Percentiles rank a stretch among this genome's conserved stretches.
phyloP scores from a whole-genome alignment of 2,113 vertebrate genomes.

The Anguilla rostrata region DNA sequence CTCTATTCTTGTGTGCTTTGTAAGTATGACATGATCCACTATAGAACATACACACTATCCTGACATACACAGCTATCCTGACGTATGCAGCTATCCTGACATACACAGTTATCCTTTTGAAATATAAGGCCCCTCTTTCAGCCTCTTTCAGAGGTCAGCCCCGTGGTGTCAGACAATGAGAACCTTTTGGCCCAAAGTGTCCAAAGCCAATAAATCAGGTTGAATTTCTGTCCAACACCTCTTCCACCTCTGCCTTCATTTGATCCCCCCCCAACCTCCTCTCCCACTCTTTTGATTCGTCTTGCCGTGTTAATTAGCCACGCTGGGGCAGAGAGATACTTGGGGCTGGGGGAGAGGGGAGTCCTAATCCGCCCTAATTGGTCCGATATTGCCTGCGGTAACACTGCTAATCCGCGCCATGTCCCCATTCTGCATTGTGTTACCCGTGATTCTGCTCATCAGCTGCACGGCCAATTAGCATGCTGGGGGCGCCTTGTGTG shows the following conservation, averaged over 20 bases:
- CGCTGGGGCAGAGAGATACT: background rate
- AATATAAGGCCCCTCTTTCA: background rate
- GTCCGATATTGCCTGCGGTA: conserved; percentile 19
- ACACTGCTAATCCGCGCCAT: conserved; percentile 17
- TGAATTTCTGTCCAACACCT: background rate
- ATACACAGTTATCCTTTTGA: no score
- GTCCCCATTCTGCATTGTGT: conserved; percentile 28
- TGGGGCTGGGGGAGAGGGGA: conserved; percentile 19
- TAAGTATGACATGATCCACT: no score
- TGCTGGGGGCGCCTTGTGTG: background rate
- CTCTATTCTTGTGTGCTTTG: no score
- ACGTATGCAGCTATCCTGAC: no score
- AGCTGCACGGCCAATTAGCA: background rate
- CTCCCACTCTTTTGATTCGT: background rate
- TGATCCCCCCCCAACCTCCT: background rate
- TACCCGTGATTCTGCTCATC: conserved; percentile 3
- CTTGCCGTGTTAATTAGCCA: conserved; percentile 26
- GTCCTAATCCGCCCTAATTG: conserved; percentile 28
- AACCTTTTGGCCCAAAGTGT: no score
- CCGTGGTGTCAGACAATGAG: background rate
- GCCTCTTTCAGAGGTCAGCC: background rate
- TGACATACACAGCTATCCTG: no score
- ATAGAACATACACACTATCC: no score
- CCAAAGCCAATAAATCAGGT: no score
- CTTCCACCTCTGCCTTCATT: background rate